These are phyloP conservation scores for Cheirogaleus medius DNA, from an alignment of 2,113 vertebrate species.

Conservation along the genomic window DNA sequence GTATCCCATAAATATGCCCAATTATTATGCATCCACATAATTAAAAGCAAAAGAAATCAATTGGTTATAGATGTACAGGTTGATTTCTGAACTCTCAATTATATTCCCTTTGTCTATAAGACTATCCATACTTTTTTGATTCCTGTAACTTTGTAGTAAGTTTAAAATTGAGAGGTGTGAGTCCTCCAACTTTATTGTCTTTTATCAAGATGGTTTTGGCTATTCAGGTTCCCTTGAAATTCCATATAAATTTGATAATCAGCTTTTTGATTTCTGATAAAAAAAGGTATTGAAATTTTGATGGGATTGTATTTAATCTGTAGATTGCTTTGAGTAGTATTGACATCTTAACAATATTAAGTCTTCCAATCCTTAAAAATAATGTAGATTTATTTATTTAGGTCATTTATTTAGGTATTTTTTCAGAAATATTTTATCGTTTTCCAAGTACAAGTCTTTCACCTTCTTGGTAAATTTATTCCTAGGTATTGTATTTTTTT, in stretches of 20 bases:
- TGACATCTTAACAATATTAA: neutral
- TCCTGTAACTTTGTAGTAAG: neutral
- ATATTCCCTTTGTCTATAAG: neutral
- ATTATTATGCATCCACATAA: neutral
- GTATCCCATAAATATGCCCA: neutral
- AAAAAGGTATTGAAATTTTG: neutral
- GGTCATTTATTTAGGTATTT: neutral
- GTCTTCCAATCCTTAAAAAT: neutral
- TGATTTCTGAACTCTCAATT: neutral
- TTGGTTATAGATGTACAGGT: neutral
- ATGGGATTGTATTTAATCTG: neutral
- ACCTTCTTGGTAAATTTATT: neutral
- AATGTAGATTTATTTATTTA: no score
- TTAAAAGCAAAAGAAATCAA: neutral
- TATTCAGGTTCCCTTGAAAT: neutral
- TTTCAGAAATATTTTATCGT: neutral
- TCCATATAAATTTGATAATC: neutral
- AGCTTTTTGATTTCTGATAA: neutral
- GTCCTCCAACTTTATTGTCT: neutral
- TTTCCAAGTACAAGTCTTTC: neutral
- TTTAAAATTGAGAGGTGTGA: neutral
- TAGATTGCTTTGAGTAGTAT: neutral
- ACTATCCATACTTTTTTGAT: neutral
- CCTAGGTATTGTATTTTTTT: neutral
- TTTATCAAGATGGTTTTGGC: neutral